Conservation (phyloP, 2,888 invertebrate genomes). For the Protodeltote pygarga region DNA sequence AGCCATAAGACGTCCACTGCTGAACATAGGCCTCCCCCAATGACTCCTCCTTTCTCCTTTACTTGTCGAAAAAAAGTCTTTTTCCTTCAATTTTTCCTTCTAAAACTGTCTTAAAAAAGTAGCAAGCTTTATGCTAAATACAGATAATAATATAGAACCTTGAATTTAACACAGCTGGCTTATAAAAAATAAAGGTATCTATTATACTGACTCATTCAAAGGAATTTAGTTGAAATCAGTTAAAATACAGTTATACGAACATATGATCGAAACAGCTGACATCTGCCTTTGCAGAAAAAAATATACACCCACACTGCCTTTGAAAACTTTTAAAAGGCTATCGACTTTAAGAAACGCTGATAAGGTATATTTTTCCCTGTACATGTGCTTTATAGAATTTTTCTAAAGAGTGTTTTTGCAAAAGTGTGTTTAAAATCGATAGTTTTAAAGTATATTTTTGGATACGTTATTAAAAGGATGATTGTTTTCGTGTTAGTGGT, state of each 20-base stretch:
- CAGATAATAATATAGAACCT: slow-evolving; percentile 5
- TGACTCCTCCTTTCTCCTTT: too few relatives aligned
- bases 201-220: slow-evolving; percentile 39
- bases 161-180: slow-evolving; percentile 12
- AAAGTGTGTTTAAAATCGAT: slow-evolving; percentile 20
- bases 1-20: too few relatives aligned
- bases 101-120: too few relatives aligned
- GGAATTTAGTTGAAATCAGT: slow-evolving; percentile 73
- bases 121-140: too few relatives aligned
- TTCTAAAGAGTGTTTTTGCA: slow-evolving; percentile 1
- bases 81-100: too few relatives aligned
- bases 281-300: slow-evolving; percentile 61
- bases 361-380: slow-evolving; percentile 1
- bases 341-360: too few relatives aligned
- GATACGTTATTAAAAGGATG: not conserved
- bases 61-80: too few relatives aligned
- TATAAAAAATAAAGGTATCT: slow-evolving; percentile 26
- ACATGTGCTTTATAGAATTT: not conserved
- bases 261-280: slow-evolving; percentile 79
- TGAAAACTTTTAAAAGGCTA: too few relatives aligned
- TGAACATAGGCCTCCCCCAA: too few relatives aligned
- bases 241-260: slow-evolving; percentile 75
- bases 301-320: slow-evolving; percentile 49
- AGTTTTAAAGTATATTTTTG: slow-evolving; percentile 28
- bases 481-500: too few relatives aligned